Base-by-base conservation (phyloP, 35 echinoderm and acorn worm species). In the Antedon bifida region DNA sequence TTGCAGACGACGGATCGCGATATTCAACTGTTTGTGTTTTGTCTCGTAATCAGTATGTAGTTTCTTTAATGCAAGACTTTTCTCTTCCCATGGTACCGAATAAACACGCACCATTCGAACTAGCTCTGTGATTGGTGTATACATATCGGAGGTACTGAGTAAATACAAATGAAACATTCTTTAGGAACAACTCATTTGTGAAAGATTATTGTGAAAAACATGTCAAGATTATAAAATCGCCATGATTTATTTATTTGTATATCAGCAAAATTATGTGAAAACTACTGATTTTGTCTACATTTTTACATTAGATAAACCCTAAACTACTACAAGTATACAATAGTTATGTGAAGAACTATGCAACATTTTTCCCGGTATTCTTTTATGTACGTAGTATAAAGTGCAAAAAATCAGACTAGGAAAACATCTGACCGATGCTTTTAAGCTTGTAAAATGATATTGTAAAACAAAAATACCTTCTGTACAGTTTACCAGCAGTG, bases 21-120 rank as follows among this genome's bases (percentile, higher is more conserved):
- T 97, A 39, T 97, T 97, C 34, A 97, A 46, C 77, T 97, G 94
- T 77, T 97, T 97, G 85, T 97, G 94, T 76, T 97, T 97, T 39
- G 90, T 92, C 35, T 97, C 94, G 32, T 97, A 97, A 76, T 97
- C 94, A 13, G 90, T 83, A 46, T 97, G 94, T 26, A 97, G 85
- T 77, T 97, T 97, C 74, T 97, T 97, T 36, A 97, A 36, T 0
- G 94, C 94, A 0, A 88, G 74, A 74, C 94, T 97, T 83, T 97
- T 97, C 82, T 92, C 90, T 64, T 97, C 94, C 94, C 94, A 97
- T 4, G 94, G 88, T 0, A 85, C 87, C 2, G 94, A 97, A 78
- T 88, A 97, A 26, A 97, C 94, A 33, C 87, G 36, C 1, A 97
- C 94, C 16, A 97, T 79, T 36, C 94, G 87, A 12, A 97, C 90